Base-by-base conservation (phyloP, 2,797 vertebrate genomes). In the Arctocebus calabarensis region DNA sequence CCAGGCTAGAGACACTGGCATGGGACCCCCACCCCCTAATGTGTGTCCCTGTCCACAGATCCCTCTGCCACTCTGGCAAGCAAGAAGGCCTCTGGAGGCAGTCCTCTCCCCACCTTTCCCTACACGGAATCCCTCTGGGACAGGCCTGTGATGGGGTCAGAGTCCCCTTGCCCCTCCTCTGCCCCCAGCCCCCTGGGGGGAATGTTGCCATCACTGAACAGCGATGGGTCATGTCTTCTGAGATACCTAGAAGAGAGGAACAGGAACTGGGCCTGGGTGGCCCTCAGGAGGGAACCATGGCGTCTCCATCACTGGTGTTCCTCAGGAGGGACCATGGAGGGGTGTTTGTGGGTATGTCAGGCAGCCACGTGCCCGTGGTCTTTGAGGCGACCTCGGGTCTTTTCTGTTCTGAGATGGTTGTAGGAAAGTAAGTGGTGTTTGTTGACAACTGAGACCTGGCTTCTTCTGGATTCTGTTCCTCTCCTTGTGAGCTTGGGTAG, bases 1-100 rank as follows among this genome's bases (percentile, higher is more conserved):
- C 4, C 22, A 78, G 29, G 25, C 43, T 13, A 22, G 37, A 57
- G 71, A 14, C 34, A 13, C 37, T 2, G 48, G 22, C 12, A 5
- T 3, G 20, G 9, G 57, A 48, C 19, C 11, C 19, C 11, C 43
- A 13, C 25, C 27, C 29, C 25, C 25, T 45, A 25, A 16, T 6
- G 1, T 12, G 2, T 17, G 55, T 55, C 37, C 16, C 32, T 34
- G 27, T 61, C 43, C 32, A 34, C 52, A 17, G 70, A n/a, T 13
- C 4, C 20, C 5, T 37, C n/a, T 2, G n/a, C 10, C 13, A 12
- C 3, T 1, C 45, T 0, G 2, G 57, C 3, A 1, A 1, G 23
- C 19, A 17, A 13, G 5, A 57, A 1, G 34, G 73, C 5, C 2
- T 9, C 20, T 59, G 7, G 8, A 5, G 17, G 34, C 0, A 0